These are phyloP conservation scores for Phalacrocorax aristotelis DNA, from an alignment of 2,113 vertebrate species.

Conservation along the genomic window DNA sequence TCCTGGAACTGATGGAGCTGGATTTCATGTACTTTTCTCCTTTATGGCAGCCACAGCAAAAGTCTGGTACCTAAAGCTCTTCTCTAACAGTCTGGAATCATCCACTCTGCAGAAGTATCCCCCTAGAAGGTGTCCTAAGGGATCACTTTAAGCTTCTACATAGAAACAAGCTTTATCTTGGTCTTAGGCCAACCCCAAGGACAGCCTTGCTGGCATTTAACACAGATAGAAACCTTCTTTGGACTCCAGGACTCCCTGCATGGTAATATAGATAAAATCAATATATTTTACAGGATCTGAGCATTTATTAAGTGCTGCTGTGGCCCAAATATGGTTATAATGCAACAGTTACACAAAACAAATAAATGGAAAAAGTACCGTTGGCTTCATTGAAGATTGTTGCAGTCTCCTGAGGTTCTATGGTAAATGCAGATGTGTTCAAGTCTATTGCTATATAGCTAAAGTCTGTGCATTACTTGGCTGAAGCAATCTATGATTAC, in stretches of 20 bases:
- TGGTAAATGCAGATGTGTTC: background rate
- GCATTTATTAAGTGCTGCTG: conserved; percentile 10
- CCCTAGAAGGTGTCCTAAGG: background rate
- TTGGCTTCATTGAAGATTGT: background rate
- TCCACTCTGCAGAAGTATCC: background rate
- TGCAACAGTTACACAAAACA: background rate
- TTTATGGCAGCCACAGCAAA: background rate
- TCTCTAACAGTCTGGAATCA: background rate
- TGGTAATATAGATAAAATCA: background rate
- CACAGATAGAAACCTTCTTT: background rate
- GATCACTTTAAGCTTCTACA: background rate
- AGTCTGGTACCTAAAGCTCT: background rate
- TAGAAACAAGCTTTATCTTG: background rate
- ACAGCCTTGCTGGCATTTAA: background rate
- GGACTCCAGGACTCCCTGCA: background rate
- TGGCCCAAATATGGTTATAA: background rate
- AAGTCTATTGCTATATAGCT: background rate
- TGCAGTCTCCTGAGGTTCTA: background rate
- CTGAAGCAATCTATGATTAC: background rate
- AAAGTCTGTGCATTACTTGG: background rate
- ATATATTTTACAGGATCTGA: background rate
- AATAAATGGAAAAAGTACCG: background rate
- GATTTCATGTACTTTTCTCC: background rate
- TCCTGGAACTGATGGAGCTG: background rate
- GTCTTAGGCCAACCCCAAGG: background rate